phyloP scores from a whole-genome alignment of 2,797 vertebrate species.

The Podargus strigoides region DNA sequence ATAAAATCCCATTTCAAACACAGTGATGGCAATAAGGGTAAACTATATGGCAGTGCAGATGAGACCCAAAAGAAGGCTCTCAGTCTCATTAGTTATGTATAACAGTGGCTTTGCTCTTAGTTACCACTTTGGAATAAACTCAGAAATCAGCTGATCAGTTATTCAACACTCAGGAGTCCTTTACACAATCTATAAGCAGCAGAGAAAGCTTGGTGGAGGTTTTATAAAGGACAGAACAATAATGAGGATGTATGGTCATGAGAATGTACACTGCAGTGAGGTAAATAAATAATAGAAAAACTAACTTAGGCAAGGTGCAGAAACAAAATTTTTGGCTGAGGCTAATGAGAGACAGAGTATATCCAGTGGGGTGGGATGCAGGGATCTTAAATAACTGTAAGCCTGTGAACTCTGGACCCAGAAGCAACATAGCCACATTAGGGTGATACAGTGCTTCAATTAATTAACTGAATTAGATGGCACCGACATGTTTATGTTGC shows the following conservation, averaged over 20 bases:
- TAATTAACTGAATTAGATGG: constrained; percentile 12
- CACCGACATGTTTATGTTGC: background rate
- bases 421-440: background rate
- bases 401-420: background rate
- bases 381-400: background rate
- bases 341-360: background rate
- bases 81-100: background rate
- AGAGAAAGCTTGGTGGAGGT: background rate
- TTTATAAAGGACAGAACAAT: constrained; percentile 6
- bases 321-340: background rate
- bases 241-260: background rate
- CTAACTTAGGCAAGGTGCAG: background rate
- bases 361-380: background rate
- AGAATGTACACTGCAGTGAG: background rate
- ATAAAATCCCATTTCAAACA: background rate
- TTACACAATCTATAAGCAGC: background rate
- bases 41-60: background rate
- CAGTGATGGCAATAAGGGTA: background rate
- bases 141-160: background rate
- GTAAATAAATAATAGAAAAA: constrained; percentile 28
- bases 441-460: background rate
- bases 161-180: background rate
- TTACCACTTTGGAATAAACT: background rate
- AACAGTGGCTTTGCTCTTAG: background rate
- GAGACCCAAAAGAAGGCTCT: background rate